A percentile compares a stretch with the other conserved stretches of the same genome.
phyloP scores from a whole-genome alignment of 2,888 invertebrate species.

The Pristionchus japonicus region DNA sequence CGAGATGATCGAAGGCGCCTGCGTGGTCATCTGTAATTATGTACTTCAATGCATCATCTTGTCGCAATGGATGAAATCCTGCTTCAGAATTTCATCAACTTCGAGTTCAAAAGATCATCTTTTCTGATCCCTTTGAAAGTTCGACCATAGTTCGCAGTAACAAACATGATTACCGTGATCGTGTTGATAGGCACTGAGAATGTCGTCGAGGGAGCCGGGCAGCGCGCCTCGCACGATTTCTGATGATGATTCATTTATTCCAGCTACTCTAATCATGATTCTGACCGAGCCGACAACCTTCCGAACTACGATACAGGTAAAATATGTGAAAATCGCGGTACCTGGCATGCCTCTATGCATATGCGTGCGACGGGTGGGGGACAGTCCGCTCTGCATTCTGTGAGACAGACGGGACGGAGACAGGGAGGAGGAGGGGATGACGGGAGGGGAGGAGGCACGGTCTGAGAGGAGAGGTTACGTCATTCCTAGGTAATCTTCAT shows the following conservation, averaged over 20 bases:
- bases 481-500: too few relatives aligned
- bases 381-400: slow-evolving; percentile 36
- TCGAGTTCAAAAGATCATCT: background rate
- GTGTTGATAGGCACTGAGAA: slow-evolving; percentile 36
- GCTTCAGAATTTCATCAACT: background rate
- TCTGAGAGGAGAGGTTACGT: too few relatives aligned
- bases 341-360: slow-evolving; percentile 46
- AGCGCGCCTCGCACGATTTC: slow-evolving; percentile 46
- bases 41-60: background rate
- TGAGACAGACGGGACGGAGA: slow-evolving; percentile 36
- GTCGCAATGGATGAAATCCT: background rate
- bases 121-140: background rate
- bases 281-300: background rate
- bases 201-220: slow-evolving; percentile 37
- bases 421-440: background rate
- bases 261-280: too few relatives aligned
- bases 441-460: slow-evolving; percentile 13
- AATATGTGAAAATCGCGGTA: background rate
- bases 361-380: slow-evolving; percentile 12
- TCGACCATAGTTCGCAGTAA: too few relatives aligned
- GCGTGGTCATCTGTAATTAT: slow-evolving; percentile 40
- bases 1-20: slow-evolving; percentile 22
- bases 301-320: background rate
- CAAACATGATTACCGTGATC: slow-evolving; percentile 17
- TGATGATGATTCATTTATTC: too few relatives aligned